Percentiles rank a stretch among this genome's conserved stretches.
Conservation (phyloP, 2,888 invertebrate species). For the Bombylius discolor region DNA sequence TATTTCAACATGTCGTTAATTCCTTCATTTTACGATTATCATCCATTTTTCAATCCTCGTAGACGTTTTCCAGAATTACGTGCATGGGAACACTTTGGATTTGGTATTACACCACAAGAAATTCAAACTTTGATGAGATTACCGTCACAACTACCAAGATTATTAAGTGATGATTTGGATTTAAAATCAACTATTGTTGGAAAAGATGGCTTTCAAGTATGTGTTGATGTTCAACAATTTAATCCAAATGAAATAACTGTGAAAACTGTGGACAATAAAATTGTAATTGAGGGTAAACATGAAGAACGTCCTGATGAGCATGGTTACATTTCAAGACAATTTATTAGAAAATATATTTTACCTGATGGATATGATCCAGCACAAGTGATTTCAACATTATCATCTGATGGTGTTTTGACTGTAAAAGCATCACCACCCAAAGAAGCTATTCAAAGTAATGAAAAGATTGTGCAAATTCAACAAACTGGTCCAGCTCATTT, state of each 20-base stretch:
- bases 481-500: constrained; percentile 46
- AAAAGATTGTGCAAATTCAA: constrained; percentile 45
- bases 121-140: background rate
- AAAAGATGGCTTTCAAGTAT: constrained; percentile 54
- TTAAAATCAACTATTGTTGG: constrained; percentile 30
- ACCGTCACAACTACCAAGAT: background rate
- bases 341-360: constrained; percentile 54
- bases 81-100: background rate
- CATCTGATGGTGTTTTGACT: constrained; percentile 68
- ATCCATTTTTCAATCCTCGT: background rate
- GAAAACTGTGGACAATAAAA: constrained; percentile 50
- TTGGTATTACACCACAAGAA: background rate
- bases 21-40: background rate
- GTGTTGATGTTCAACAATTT: constrained; percentile 56
- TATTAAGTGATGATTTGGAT: background rate
- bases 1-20: background rate
- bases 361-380: constrained; percentile 56
- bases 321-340: constrained; percentile 67
- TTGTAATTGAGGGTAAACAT: constrained; percentile 53
- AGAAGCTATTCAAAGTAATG: constrained; percentile 28
- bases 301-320: constrained; percentile 58
- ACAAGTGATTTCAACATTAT: constrained; percentile 60
- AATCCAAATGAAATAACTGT: constrained; percentile 55
- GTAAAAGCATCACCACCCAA: constrained; percentile 49
- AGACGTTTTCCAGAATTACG: background rate